Evolutionary conservation across 1,140 invertebrate genomes (phyloP), one percentile per base, ranked within the genome.

Genomic region (Drosophila punjabiensis): DNA sequence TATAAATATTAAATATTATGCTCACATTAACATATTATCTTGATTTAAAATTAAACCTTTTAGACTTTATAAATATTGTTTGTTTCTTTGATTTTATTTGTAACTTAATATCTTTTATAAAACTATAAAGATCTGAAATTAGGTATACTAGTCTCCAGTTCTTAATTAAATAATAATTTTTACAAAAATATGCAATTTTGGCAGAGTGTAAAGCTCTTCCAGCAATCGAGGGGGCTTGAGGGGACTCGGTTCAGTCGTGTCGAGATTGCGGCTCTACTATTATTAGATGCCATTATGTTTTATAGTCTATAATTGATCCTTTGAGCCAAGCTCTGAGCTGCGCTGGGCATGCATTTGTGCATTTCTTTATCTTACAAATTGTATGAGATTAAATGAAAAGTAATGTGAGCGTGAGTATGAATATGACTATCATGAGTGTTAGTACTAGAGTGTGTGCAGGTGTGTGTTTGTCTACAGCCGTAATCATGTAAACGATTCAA

Each of bases 271-370:
- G 74, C 90, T 92, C 90, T 91, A 91, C 90, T 92, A 91, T 92
- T 87, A 92, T 92, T 92, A 92, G 81, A 85, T 77, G 83, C 84
- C 91, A 92, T 92, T 92, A 92, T 79, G 75, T 92, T 92, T 92
- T 92, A 92, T 92, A 91, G 90, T 82, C 90, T 82, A 92, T 92
- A 92, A 92, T 92, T 92, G 90, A 92, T 92, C 86, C 90, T 86
- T 77, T 71, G 90, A 77, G 85, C 85, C 88, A 78, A 63, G 73
- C 70, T n/a, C n/a, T 73, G 55, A 60, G 70, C 70, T 61, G 55
- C 28, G 70, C 70, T 32, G 39, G 39, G 48, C 81, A 76, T 75
- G 81, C 79, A 74, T 73, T 74, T 61, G 67, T 89, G 68, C 81
- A 79, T 92, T 92, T 92, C 75, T 87, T 91, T 91, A 91, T 87